Evolutionary conservation across 2,888 invertebrate genomes (phyloP).

Genomic region (Ypsolopha scabrella): DNA sequence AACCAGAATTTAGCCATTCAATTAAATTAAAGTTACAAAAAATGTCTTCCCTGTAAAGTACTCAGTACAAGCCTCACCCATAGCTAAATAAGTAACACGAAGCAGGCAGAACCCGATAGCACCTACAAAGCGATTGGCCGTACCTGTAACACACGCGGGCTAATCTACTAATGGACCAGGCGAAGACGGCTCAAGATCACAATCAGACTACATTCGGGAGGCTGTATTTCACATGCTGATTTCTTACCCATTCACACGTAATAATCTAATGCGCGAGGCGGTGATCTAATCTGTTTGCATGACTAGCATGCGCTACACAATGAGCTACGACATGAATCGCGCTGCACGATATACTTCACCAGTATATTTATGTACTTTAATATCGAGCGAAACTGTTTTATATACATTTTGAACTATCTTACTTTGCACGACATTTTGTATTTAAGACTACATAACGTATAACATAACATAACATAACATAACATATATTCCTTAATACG

Average conservation of each 20-base stretch:
- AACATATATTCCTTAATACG: no score
- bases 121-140: conserved; percentile 2
- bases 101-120: background rate
- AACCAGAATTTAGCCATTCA: no score
- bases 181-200: conserved; percentile 29
- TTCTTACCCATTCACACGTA: background rate
- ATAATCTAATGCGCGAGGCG: background rate
- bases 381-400: no score
- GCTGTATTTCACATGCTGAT: background rate
- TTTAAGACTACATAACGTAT: no score
- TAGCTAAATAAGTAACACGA: background rate
- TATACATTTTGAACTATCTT: no score
- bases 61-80: background rate
- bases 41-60: no score
- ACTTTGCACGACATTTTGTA: no score
- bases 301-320: background rate
- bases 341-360: no score
- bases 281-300: background rate
- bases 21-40: no score
- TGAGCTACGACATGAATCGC: no score
- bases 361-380: no score
- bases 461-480: no score
- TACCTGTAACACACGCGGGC: conserved; percentile 27
- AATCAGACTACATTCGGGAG: conserved; percentile 20
- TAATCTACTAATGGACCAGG: conserved; percentile 54